Evolutionary conservation across 2,797 vertebrate species (phyloP), one percentile per base, ranked within the genome.

Genomic region (Myotis daubentonii): DNA sequence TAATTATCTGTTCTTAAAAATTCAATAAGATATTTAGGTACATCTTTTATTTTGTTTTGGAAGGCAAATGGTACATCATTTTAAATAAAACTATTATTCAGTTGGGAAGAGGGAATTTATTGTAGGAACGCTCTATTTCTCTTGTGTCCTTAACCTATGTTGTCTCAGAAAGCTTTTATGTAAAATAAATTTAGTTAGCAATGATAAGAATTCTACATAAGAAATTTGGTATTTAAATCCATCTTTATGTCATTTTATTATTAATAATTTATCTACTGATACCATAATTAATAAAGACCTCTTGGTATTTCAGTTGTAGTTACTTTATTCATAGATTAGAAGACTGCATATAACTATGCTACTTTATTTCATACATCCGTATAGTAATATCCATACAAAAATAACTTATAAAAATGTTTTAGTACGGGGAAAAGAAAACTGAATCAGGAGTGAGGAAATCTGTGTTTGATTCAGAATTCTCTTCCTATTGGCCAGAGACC

Each of bases 311-410:
- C 13, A 30, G 22, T 85, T 87, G 33, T 49, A 74, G 55, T 25
- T 89, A 68, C 38, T 85, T 89, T 88, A 86, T 78, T 86, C 51
- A 16, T 89, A 19, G 51, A 86, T 70, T 86, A 8, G 13, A 89
- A 78, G 25, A 68, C 23, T 62, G 1, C 1, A 19, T 38, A 16
- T 15, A 28, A 6, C 30, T 30, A 33, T 13, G 6, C 28, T 60
- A 5, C 8, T 41, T 89, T 60, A 57, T 47, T 51, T 79, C 22
- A 62, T 85, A n/a, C 7, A 44, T 33, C 25, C 23, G 92, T 1
- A 12, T 15, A 80, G 12, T 44, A 71, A 2, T 22, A 15, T 25
- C 4, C 16, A 91, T 62, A 2, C 2, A 60, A 82, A 87, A 74
- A 62, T 30, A 47, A 79, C 4, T 78, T 76, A n/a, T 33, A 16